Evolutionary conservation across 2,797 vertebrate genomes (phyloP), one percentile per base, ranked within the genome.

Genomic region (Danio aesculapii): DNA sequence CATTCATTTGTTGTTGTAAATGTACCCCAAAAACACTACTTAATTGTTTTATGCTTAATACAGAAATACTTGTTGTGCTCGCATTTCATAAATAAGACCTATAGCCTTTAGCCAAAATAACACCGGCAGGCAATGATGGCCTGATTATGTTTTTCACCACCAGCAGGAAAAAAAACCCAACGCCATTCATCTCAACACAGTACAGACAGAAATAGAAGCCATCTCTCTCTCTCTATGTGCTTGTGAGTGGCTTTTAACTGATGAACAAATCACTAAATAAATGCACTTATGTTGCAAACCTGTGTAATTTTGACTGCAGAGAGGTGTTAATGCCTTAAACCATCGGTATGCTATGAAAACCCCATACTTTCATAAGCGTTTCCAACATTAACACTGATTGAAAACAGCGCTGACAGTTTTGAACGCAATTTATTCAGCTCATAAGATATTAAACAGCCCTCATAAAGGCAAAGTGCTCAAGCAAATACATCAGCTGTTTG

Each of bases 401-500:
- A 78, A 50, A 70, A 52, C 57, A 61, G 59, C 17, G 49, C 67
- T 1, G 47, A 43, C 17, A n/a, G 47, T 44, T 70, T 53, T 61
- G 47, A 71, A 10, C 10, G 17, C 67, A 43, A 71, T 79, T 62
- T 71, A 71, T 30, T 72, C 59, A 7, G 41, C 68, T 71, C 68
- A 71, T 72, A 62, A 79, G 49, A 71, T 44, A 79, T 79, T 62
- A n/a, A 79, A 55, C 49, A 71, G 47, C 21, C 46, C 46, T 71
- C 49, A 52, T 62, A 79, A 71, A 69, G 44, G 16, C 16, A 77
- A 52, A 13, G 13, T n/a, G 49, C 64, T 52, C 39, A 11, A 52
- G 47, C 58, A 71, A 64, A 62, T 63, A 46, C 57, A 71, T 71
- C 49, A 72, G 77, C 77, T 79, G 77, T 72, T 63, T 46, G 17